Evolutionary conservation across 1,140 invertebrate species (phyloP).

Genomic region (Argopecten irradians): DNA sequence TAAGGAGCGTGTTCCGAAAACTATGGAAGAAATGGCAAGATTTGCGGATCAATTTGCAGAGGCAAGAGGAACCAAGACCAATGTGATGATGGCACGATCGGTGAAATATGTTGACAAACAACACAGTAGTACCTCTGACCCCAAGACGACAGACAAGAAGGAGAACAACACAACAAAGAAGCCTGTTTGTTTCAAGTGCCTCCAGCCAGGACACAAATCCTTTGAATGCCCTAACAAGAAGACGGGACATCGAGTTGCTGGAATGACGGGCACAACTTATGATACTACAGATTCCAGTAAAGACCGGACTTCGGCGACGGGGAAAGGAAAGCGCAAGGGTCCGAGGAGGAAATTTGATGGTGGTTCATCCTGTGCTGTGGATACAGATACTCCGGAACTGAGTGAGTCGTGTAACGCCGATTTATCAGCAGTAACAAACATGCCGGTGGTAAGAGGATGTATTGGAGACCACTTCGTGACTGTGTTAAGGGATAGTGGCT

Average conservation of each 20-base stretch:
- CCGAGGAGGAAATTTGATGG: too few species aligned
- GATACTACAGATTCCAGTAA: too few species aligned
- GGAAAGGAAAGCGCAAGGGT: too few species aligned
- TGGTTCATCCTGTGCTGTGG: too few species aligned
- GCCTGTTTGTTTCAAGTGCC: background rate
- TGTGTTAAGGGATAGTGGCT: constrained; percentile 35
- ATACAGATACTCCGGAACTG: too few species aligned
- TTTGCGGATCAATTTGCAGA: constrained; percentile 49
- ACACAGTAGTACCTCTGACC: too few species aligned
- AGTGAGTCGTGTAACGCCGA: too few species aligned
- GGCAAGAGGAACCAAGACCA: constrained; percentile 26
- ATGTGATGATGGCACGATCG: background rate
- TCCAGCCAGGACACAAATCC: background rate
- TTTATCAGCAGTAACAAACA: too few species aligned
- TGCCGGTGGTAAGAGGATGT: background rate
- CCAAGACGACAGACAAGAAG: too few species aligned
- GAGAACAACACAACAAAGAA: too few species aligned
- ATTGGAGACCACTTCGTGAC: constrained; percentile 22
- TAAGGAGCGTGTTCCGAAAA: constrained; percentile 36
- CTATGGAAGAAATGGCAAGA: constrained; percentile 39
- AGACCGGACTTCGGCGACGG: too few species aligned
- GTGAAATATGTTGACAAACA: background rate
- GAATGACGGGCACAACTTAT: too few species aligned
- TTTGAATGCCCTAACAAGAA: background rate
- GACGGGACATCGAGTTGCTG: background rate